These are phyloP conservation scores for Hypercompe scribonia DNA, from an alignment of 2,888 invertebrate species.

Conservation along the genomic window DNA sequence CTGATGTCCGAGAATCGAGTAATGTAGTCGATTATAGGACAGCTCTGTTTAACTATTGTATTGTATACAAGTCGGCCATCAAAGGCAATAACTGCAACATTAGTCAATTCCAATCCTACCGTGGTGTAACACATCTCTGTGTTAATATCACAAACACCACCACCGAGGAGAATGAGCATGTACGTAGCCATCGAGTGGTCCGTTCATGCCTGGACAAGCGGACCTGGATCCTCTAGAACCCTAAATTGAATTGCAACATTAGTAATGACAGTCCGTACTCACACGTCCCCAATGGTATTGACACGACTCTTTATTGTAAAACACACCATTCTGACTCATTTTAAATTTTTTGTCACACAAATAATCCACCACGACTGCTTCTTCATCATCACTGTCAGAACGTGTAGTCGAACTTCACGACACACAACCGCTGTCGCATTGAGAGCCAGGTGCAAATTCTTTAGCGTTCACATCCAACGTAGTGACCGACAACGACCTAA, in stretches of 20 bases:
- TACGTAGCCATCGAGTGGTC: conserved; percentile 90
- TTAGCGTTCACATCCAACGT: conserved; percentile 89
- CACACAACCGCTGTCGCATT: conserved; percentile 85
- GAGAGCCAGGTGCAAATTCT: conserved; percentile 88
- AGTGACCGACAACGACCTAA: conserved; percentile 70
- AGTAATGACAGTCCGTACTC: conserved; percentile 85
- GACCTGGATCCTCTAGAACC: conserved; percentile 90
- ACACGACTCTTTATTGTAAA: conserved; percentile 91
- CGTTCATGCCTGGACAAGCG: conserved; percentile 89
- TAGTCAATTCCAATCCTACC: conserved; percentile 93
- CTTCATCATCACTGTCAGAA: too few relatives aligned
- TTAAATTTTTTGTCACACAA: conserved; percentile 90
- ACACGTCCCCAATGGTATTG: conserved; percentile 96
- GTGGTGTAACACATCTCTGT: conserved; percentile 99
- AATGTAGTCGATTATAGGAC: conserved; percentile 96
- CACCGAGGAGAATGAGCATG: conserved; percentile 84
- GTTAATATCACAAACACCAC: conserved; percentile 93
- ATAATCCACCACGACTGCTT: too few relatives aligned
- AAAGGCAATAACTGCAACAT: conserved; percentile 93
- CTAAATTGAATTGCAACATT: conserved; percentile 88
- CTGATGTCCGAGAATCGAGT: conserved; percentile 97
- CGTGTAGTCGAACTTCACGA: conserved; percentile 86
- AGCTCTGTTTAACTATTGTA: conserved; percentile 93
- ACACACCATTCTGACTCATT: conserved; percentile 90
- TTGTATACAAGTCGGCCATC: conserved; percentile 93